These are phyloP conservation scores for Hydrochoerus hydrochaeris DNA, from an alignment of 2,113 vertebrate genomes.

Conservation along the genomic window DNA sequence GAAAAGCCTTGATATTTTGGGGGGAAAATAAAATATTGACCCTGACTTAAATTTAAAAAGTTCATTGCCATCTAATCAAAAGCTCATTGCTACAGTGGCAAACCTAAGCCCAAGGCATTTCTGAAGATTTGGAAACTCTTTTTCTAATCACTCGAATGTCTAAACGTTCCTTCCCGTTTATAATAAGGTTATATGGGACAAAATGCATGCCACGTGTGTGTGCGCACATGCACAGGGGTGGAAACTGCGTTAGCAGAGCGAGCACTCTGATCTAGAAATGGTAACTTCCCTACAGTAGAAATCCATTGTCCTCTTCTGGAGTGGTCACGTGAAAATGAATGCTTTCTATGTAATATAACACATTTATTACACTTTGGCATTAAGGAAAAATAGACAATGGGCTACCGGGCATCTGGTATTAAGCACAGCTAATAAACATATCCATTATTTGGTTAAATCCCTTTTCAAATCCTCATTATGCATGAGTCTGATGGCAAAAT, in stretches of 20 bases:
- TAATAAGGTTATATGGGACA: not conserved
- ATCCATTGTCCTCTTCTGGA: not conserved
- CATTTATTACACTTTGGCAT: not conserved
- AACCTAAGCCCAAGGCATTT: not conserved
- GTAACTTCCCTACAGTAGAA: constrained; percentile 20
- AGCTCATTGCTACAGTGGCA: not conserved
- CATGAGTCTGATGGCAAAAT: not conserved
- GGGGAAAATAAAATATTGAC: not conserved
- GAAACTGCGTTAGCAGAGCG: not conserved
- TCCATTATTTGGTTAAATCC: constrained; percentile 14
- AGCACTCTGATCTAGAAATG: constrained; percentile 50
- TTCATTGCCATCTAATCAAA: not conserved
- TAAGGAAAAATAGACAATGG: not conserved
- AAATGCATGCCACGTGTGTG: not conserved
- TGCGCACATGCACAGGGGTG: no score
- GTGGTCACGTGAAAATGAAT: not conserved
- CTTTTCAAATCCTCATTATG: not conserved
- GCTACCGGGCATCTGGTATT: not conserved
- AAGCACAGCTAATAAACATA: constrained; percentile 25
- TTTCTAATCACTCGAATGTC: not conserved
- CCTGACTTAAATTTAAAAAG: not conserved
- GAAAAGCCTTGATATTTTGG: not conserved
- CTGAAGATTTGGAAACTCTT: not conserved
- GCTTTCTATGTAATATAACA: not conserved
- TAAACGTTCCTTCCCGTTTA: not conserved